A percentile compares a stretch with the other conserved stretches of the same genome.
Conservation (phyloP, 2,888 invertebrate species). For the Thera britannica region DNA sequence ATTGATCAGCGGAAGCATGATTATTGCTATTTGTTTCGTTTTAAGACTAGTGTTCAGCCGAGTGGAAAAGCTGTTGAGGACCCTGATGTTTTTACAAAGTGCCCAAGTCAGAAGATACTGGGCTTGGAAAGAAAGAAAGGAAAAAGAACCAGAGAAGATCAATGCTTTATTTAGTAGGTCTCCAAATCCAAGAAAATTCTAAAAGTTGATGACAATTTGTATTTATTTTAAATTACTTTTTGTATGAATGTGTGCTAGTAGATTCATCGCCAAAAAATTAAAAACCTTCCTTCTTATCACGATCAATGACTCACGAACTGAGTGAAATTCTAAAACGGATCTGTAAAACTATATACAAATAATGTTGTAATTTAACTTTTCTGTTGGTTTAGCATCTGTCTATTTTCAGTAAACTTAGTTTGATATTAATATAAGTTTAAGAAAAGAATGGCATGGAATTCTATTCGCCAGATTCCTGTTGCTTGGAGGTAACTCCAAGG, state of each 20-base stretch:
- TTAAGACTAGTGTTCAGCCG: slow-evolving; percentile 42
- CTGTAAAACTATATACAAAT: not conserved
- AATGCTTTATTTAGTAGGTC: no score
- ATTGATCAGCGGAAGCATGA: slow-evolving; percentile 74
- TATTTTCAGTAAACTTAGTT: no score
- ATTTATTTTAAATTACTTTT: not conserved
- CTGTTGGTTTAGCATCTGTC: no score
- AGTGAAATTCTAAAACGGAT: not conserved
- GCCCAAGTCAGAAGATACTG: slow-evolving; percentile 18
- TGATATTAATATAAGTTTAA: no score
- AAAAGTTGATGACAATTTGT: no score
- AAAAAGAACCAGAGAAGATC: no score
- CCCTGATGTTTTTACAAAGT: slow-evolving; percentile 40
- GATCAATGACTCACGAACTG: slow-evolving; percentile 16
- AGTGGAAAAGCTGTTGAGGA: slow-evolving; percentile 48
- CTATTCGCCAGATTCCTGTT: not conserved
- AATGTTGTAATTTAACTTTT: not conserved
- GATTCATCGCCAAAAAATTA: slow-evolving; percentile 8
- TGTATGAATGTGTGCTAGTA: not conserved
- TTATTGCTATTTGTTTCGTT: slow-evolving; percentile 65
- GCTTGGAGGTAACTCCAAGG: not conserved
- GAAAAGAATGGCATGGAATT: no score
- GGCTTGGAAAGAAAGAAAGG: slow-evolving; percentile 7
- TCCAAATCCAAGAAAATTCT: no score
- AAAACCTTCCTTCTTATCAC: slow-evolving; percentile 21